Base-by-base conservation (phyloP, 35 echinoderm and acorn worm genomes). In the Apostichopus japonicus region DNA sequence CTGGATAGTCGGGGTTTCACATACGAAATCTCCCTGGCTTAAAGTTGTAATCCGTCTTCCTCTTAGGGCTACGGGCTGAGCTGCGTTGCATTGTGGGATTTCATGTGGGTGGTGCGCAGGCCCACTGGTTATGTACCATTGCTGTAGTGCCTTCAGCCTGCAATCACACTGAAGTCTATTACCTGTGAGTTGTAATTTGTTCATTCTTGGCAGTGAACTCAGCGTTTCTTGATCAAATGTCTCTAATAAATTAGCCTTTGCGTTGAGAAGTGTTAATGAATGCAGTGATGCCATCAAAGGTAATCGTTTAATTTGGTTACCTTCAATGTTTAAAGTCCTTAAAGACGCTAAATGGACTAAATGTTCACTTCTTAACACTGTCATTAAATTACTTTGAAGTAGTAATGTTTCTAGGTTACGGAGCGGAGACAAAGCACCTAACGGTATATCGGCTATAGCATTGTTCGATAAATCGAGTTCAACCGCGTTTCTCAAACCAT, bases 161-260 rank as follows among this genome's bases (percentile, higher is more conserved):
- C 96, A 98, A 77, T 98, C 96, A 79, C 96, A 98, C 23, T 95
- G 92, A 9, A 98, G 71, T 21, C 83, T 91, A 44, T 98, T 98
- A 4, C 91, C 91, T 15, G 83, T 57, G 5, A 98, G 92, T 14
- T 83, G 79, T 19, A 98, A 55, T 52, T 90, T 89, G 15, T 82
- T 94, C 53, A 98, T 79, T 58, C 59, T 23, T 0, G 94, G 96
- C 83, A 98, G 71, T 23, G 94, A 91, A 10, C 63, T 65, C 83
- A 94, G 44, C 10, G 78, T 94, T n/a, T 80, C 56, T 9, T 92
- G 54, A 52, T 91, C 93, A 77, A 98, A 95, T 16, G 96, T 95
- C 79, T 91, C 83, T 24, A 98, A 84, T 52, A 90, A 58, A 83
- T 98, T 98, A 15, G 91, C 80, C 55, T 84, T 87, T 5, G 94